Evolutionary conservation across 1,140 invertebrate genomes (phyloP), one percentile per base, ranked within the genome.

Genomic region (Macrostomum lignano): DNA sequence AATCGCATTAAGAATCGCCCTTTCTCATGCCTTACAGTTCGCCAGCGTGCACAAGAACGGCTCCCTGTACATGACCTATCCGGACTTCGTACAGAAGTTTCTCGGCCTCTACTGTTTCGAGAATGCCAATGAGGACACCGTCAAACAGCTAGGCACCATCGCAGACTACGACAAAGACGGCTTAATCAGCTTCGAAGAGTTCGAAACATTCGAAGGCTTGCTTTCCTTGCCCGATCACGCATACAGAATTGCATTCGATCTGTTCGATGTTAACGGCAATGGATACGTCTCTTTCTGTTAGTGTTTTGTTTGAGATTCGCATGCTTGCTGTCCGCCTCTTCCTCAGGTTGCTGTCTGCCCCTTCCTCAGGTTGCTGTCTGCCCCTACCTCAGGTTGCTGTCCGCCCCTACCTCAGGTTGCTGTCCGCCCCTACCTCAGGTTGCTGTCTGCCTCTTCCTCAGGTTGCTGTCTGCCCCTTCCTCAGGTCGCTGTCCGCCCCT

Each of bases 201-300:
- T 96, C 61, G 76, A 88, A 62, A 77, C 81, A 10, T 96, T 96
- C 60, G 88, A 96, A 60, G 81, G 78, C 1, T 56, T 88, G 19
- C 66, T 96, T 3, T 93, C 81, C 53, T 72, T 77, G 9, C 86
- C 88, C 25, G 88, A 96, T 62, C 81, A 84, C 15, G 63, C 96
- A 24, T 98, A 94, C 54, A 77, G 75, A 61, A 81, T 82, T 35
- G 88, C 88, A 40, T 98, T 96, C 62, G 84, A 93, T 53, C 65
- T 98, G 31, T 98, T 96, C 55, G 88, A 98, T 51, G 78, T 74
- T 21, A 84, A 91, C 56, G 86, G 86, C 60, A 86, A 82, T 55
- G 86, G 88, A 55, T 72, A 72, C 54, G 77, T 94, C 46, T 72
- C 76, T 37, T 84, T 74, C 65, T 71, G 81, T 82, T 62, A 67